Conservation (phyloP, 2,113 vertebrate genomes). For the Coryphaenoides rupestris region DNA sequence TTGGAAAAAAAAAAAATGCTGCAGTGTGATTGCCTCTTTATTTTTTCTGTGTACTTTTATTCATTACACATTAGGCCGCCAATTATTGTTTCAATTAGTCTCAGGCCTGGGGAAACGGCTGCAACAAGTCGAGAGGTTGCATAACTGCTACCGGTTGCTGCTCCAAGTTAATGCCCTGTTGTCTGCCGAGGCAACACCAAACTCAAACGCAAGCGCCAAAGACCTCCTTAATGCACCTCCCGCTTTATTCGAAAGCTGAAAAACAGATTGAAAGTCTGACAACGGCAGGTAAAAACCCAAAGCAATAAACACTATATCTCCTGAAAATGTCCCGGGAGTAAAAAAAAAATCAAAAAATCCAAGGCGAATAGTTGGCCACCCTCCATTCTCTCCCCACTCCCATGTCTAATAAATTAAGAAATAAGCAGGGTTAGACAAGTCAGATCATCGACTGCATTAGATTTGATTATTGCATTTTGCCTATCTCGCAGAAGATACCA, state of each 20-base stretch:
- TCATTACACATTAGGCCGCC: background rate
- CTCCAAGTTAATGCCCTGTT: no score
- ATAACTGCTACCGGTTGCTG: no score
- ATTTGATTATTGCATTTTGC: slow-evolving; percentile 72
- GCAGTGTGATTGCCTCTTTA: background rate
- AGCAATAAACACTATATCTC: slow-evolving; percentile 69
- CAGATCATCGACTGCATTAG: slow-evolving; percentile 57
- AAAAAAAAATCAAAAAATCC: slow-evolving; percentile 1
- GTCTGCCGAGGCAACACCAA: background rate
- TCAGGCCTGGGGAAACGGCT: no score
- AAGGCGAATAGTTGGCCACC: slow-evolving; percentile 36
- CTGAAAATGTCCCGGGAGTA: slow-evolving; percentile 43
- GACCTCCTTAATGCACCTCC: slow-evolving; percentile 11
- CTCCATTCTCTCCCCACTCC: slow-evolving; percentile 39
- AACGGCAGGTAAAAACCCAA: slow-evolving; percentile 39
- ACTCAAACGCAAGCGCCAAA: slow-evolving; percentile 8
- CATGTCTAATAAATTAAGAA: slow-evolving; percentile 72
- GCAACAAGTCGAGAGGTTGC: no score
- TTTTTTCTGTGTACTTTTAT: background rate
- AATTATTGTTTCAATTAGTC: background rate
- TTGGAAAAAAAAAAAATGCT: no score
- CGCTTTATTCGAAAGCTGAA: slow-evolving; percentile 12
- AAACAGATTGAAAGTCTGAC: slow-evolving; percentile 16
- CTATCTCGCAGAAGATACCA: no score
- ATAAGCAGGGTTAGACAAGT: slow-evolving; percentile 64